Percentiles rank a stretch among this genome's conserved stretches.
phyloP scores from a whole-genome alignment of 2,113 vertebrate genomes.

The Zeus faber region DNA sequence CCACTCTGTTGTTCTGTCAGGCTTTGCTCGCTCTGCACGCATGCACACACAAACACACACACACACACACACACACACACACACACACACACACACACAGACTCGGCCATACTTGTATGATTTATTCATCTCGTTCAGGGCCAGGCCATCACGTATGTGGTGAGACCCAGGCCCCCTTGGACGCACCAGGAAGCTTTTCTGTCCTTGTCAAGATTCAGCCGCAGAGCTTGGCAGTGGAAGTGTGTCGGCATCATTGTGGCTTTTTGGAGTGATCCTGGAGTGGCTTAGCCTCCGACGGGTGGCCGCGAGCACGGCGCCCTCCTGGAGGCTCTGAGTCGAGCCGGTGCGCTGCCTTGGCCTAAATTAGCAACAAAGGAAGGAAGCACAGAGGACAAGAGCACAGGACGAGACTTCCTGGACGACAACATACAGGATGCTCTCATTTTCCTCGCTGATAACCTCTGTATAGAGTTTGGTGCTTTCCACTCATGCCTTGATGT shows the following conservation, averaged over 20 bases:
- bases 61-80: neutral
- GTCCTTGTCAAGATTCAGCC: constrained; percentile 52
- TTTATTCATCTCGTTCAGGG: constrained; percentile 64
- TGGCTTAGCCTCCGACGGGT: constrained; percentile 59
- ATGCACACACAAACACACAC: constrained; percentile 2
- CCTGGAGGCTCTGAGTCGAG: constrained; percentile 40
- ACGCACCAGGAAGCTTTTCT: constrained; percentile 56
- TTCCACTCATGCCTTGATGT: too few species aligned
- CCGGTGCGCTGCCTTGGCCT: constrained; percentile 45
- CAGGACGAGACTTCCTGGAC: constrained; percentile 43
- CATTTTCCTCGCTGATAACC: too few species aligned
- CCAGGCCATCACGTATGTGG: constrained; percentile 32
- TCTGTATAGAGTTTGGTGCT: too few species aligned
- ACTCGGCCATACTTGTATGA: constrained; percentile 60
- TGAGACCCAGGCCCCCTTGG: constrained; percentile 55
- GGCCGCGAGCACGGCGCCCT: constrained; percentile 56
- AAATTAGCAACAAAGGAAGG: constrained; percentile 40
- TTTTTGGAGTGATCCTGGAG: constrained; percentile 57
- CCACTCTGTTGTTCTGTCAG: constrained; percentile 64
- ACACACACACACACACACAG: neutral
- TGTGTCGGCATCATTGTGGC: constrained; percentile 58
- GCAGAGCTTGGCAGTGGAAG: constrained; percentile 60
- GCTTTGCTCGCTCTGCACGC: constrained; percentile 47
- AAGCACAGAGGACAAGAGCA: constrained; percentile 46
- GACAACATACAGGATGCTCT: constrained; percentile 18